phyloP scores from a whole-genome alignment of 2,797 vertebrate genomes.

The Fistularia tabacaria region DNA sequence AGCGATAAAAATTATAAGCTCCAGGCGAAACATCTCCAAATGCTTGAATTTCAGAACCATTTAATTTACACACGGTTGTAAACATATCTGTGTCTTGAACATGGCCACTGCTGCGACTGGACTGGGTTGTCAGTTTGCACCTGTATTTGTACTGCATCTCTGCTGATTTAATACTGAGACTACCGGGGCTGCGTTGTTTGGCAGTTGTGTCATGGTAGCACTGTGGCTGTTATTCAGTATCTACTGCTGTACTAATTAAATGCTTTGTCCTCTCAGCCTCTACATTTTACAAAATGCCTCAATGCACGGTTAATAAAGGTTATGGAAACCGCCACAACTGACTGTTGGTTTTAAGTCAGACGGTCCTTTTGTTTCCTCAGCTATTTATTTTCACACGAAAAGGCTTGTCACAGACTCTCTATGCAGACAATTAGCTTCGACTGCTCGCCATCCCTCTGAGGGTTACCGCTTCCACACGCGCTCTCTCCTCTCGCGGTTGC shows the following conservation, averaged over 20 bases:
- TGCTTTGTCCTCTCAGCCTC: constrained; percentile 4
- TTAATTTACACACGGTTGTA: no score
- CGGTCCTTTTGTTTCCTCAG: constrained; percentile 14
- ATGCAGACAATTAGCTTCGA: constrained; percentile 35
- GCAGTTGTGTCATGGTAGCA: neutral
- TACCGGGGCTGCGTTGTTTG: neutral
- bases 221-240: constrained; percentile 4
- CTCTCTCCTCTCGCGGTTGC: constrained; percentile 26
- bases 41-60: no score
- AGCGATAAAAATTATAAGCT: no score
- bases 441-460: constrained; percentile 25
- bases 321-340: constrained; percentile 1
- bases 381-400: constrained; percentile 17
- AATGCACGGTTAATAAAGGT: neutral
- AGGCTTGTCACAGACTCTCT: constrained; percentile 18
- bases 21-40: no score
- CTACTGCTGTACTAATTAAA: neutral
- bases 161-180: no score
- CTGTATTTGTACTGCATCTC: neutral
- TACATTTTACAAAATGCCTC: constrained; percentile 13
- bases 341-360: constrained; percentile 8
- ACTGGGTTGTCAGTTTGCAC: no score
- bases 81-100: no score
- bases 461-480: constrained; percentile 20
- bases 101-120: no score